Percentiles rank a stretch among this genome's conserved stretches.
phyloP scores from a whole-genome alignment of 2,113 vertebrate species.

The Acrocephalus arundinaceus region DNA sequence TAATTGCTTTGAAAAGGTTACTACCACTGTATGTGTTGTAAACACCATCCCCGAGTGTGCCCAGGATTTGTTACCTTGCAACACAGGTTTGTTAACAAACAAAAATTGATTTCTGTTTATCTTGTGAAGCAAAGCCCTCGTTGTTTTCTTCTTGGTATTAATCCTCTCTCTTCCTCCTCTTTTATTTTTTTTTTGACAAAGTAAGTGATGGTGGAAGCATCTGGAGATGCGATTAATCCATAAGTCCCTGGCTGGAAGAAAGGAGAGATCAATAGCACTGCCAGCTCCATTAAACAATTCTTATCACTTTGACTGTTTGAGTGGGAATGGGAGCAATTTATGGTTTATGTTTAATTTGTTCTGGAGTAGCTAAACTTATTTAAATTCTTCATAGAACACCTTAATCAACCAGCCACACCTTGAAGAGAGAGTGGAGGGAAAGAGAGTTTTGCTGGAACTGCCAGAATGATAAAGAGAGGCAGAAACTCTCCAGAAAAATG shows the following conservation, averaged over 20 bases:
- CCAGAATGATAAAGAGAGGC: slow-evolving; percentile 18
- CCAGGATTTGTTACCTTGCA: slow-evolving; percentile 27
- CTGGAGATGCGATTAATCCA: background rate
- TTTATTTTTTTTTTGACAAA: background rate
- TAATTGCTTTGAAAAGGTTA: slow-evolving; percentile 31
- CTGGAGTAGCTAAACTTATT: background rate
- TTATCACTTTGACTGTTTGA: slow-evolving; percentile 31
- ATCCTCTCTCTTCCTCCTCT: background rate
- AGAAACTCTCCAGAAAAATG: slow-evolving; percentile 4
- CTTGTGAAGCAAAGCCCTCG: background rate
- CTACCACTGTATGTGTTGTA: background rate
- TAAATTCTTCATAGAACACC: slow-evolving; percentile 1
- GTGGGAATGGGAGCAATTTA: slow-evolving; percentile 1
- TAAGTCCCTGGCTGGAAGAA: slow-evolving; percentile 30
- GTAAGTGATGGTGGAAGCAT: slow-evolving; percentile 34
- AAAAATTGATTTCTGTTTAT: slow-evolving; percentile 45
- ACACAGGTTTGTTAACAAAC: slow-evolving; percentile 38
- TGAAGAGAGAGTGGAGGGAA: background rate
- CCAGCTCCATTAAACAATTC: slow-evolving; percentile 49
- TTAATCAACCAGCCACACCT: slow-evolving; percentile 32
- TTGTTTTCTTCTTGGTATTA: slow-evolving; percentile 15
- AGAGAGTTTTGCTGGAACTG: background rate
- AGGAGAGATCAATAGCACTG: slow-evolving; percentile 26
- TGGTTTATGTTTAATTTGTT: slow-evolving; percentile 44
- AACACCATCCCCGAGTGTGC: background rate